Evolutionary conservation across 2,888 invertebrate genomes (phyloP).

Genomic region (Onchidella celtica): DNA sequence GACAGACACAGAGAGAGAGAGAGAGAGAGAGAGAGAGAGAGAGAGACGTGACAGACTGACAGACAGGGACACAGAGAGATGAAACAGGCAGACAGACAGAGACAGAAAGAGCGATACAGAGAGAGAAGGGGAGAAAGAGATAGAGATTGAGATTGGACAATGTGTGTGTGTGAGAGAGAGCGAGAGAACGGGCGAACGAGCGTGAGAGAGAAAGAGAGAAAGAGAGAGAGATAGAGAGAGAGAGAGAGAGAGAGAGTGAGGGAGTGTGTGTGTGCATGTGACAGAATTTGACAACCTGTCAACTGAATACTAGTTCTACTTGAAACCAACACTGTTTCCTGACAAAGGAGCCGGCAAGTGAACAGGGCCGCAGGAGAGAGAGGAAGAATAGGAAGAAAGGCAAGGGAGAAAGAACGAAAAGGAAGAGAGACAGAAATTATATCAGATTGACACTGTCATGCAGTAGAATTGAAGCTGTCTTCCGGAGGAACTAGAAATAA

Average conservation of each 20-base stretch:
- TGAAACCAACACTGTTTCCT: no score
- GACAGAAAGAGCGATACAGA: constrained; percentile 28
- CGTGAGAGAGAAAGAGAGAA: background rate
- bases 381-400: no score
- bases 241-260: no score
- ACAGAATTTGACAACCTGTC: no score
- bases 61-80: constrained; percentile 27
- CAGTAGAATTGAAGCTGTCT: background rate
- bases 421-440: no score
- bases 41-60: constrained; percentile 2
- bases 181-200: background rate
- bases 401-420: no score
- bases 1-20: constrained; percentile 1
- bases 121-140: constrained; percentile 24
- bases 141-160: constrained; percentile 34
- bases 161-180: background rate
- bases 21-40: background rate
- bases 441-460: no score
- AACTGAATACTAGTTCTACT: no score
- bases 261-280: no score
- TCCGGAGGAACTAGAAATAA: background rate
- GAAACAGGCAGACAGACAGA: constrained; percentile 8
- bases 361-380: no score
- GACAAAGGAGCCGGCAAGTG: no score
- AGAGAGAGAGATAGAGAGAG: no score